Base-by-base conservation (phyloP, 2,888 invertebrate genomes). In the Eugnorisma glareosa region DNA sequence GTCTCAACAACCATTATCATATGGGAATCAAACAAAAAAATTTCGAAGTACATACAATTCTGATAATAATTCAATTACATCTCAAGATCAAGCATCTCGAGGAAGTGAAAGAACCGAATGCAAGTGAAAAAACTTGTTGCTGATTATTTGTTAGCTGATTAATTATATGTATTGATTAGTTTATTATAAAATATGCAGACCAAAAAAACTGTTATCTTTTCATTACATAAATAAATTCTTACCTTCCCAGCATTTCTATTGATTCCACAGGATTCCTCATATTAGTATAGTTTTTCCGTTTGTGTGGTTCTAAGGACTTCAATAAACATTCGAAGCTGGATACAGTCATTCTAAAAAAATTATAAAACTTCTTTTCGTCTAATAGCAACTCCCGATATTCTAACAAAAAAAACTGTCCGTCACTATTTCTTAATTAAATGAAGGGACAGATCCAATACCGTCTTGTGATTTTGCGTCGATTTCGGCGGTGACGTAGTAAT, bases 231-330 rank as follows among this genome's bases (percentile, higher is more conserved):
- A 74, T 74, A 73, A 1, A 74, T 74, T 81, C 31, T 89, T 87
- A 88, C 85, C 83, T 88, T 72, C 87, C 86, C 78, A 87, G 79
- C 86, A 88, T 88, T 87, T 89, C 86, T 84, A 87, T 51, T 86
- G 85, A 86, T 76, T 88, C 87, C 83, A 89, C 85, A 82, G 86
- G 87, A 84, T 89, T 86, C 83, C 88, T 89, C 84, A 86, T 85
- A 83, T 88, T 87, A 86, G 87, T 88, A 84, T 88, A 89, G 74
- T 87, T 78, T 84, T 89, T 89, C 66, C 81, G 84, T 88, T 87
- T 82, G 72, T 88, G 87, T 88, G 89, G 89, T 79, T 88, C 81
- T 86, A 88, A 86, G 81, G 83, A 80, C 75, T 86, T 75, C 57
- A 89, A 86, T 82, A 89, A 88, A 89, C 78, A 71, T 83, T 82